Base-by-base conservation (phyloP, 1,140 invertebrate genomes). In the Drusus annulatus region DNA sequence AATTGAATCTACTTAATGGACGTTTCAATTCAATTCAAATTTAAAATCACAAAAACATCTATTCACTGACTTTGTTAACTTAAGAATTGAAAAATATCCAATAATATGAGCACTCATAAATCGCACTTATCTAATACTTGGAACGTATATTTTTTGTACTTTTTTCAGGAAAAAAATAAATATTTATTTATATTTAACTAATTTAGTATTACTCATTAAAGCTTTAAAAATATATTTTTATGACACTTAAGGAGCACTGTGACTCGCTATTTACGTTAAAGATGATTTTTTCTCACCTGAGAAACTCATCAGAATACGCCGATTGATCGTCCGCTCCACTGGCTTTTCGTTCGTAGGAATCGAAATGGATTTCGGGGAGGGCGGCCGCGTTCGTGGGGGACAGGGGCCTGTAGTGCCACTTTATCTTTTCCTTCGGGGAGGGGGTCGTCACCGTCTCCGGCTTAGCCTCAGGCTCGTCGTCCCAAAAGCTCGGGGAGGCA, bases 291-390 rank as follows among this genome's bases (percentile, higher is more conserved):
- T 80, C 87, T 89, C 89, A 90, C 89, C 89, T 90, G 86, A 90
- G 85, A 84, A 87, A 90, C 31, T 89, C 88, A 85, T 90, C 88
- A 85, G 84, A 88, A 86, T 88, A 88, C 75, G 83, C 78, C 45
- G 78, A 52, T 16, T 83, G 71, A 56, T 84, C 86, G 78, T 83
- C 84, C 82, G 85, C 86, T 75, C 86, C 85, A 60, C 17, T 21
- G 10, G 60, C 15, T 62, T 80, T 79, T 80, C 87, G 87, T 71
- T 89, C 88, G 83, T 87, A 89, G 74, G 88, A 87, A 83, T 90
- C 86, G 85, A 89, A 90, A 82, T 88, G 86, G 87, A 90, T 90
- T 85, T 88, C 88, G 74, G 89, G 89, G 79, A 88, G 84, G 13
- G 68, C 16, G 7, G 65, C 58, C 19, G 78, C 84, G 71, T 83